Percentiles rank a stretch among this genome's conserved stretches.
Evolutionary conservation across 2,888 invertebrate species (phyloP).

Genomic region (Biston stratarius): DNA sequence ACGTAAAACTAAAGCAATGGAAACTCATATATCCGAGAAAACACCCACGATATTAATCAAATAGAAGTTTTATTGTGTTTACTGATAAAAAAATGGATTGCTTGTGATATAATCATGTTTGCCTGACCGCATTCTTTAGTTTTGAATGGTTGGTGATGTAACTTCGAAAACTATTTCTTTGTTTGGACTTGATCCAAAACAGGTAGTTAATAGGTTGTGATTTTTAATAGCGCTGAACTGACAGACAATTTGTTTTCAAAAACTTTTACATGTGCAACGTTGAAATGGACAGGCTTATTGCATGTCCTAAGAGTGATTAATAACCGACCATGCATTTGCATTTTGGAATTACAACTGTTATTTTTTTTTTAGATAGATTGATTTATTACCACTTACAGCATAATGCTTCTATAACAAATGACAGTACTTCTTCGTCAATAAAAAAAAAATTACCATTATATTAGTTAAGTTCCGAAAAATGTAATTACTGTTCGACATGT

Average conservation of each 20-base stretch:
- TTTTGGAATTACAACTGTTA: not conserved
- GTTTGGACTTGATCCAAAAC: slow-evolving; percentile 28
- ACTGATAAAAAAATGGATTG: slow-evolving; percentile 4
- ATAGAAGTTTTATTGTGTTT: slow-evolving; percentile 5
- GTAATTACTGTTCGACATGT: not conserved
- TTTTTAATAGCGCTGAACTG: slow-evolving; percentile 26
- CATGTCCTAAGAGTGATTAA: slow-evolving; percentile 6
- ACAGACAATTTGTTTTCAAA: slow-evolving; percentile 25
- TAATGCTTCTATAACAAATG: not conserved
- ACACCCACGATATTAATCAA: not conserved
- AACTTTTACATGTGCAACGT: slow-evolving; percentile 15
- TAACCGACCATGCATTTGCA: not conserved
- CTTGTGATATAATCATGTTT: slow-evolving; percentile 14
- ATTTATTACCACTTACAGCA: slow-evolving; percentile 1
- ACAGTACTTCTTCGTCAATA: too few relatives aligned
- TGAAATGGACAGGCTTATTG: not conserved
- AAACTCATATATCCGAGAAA: too few relatives aligned
- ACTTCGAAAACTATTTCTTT: slow-evolving; percentile 20
- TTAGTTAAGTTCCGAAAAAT: not conserved
- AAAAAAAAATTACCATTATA: not conserved
- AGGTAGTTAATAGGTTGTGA: slow-evolving; percentile 30
- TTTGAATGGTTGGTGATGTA: slow-evolving; percentile 21
- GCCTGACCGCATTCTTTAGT: slow-evolving; percentile 24
- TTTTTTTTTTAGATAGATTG: slow-evolving; percentile 3
- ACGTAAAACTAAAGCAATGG: too few relatives aligned